These are phyloP conservation scores for Agrochola lychnidis DNA, from an alignment of 2,888 invertebrate genomes.

Conservation along the genomic window DNA sequence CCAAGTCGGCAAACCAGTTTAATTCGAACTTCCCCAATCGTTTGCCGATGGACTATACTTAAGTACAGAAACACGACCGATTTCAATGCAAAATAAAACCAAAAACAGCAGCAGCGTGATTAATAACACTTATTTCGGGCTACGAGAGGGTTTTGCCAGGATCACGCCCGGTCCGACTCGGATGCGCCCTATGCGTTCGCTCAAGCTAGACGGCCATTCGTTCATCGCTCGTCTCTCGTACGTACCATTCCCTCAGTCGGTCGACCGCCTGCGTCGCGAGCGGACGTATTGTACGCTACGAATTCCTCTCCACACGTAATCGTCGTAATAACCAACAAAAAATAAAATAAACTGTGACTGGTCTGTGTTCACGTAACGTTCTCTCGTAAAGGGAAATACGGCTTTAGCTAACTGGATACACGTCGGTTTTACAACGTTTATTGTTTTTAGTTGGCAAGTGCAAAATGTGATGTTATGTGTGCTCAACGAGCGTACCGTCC, in stretches of 20 bases:
- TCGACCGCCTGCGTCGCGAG: slow-evolving; percentile 78
- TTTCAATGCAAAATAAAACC: slow-evolving; percentile 67
- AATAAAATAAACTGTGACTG: slow-evolving; percentile 79
- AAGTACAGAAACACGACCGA: slow-evolving; percentile 34
- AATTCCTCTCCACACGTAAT: slow-evolving; percentile 76
- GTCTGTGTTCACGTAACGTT: slow-evolving; percentile 76
- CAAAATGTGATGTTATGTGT: slow-evolving; percentile 90
- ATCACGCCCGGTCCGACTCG: slow-evolving; percentile 71
- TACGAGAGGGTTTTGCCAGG: slow-evolving; percentile 70
- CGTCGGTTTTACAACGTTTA: slow-evolving; percentile 75
- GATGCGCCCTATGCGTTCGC: slow-evolving; percentile 83
- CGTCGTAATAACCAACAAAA: slow-evolving; percentile 81
- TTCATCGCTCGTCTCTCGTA: slow-evolving; percentile 77
- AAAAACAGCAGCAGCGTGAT: slow-evolving; percentile 67
- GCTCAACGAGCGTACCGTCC: slow-evolving; percentile 84
- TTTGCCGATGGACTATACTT: slow-evolving; percentile 29
- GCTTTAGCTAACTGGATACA: slow-evolving; percentile 78
- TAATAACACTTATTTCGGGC: slow-evolving; percentile 78
- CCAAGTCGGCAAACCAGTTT: slow-evolving; percentile 56
- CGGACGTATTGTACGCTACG: slow-evolving; percentile 67
- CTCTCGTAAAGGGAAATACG: slow-evolving; percentile 72
- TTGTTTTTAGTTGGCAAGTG: slow-evolving; percentile 85
- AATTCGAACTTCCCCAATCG: slow-evolving; percentile 31
- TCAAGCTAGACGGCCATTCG: slow-evolving; percentile 76
- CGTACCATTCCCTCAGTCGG: slow-evolving; percentile 81